Conservation (phyloP, 2,888 invertebrate genomes). For the Nysson spinosus region DNA sequence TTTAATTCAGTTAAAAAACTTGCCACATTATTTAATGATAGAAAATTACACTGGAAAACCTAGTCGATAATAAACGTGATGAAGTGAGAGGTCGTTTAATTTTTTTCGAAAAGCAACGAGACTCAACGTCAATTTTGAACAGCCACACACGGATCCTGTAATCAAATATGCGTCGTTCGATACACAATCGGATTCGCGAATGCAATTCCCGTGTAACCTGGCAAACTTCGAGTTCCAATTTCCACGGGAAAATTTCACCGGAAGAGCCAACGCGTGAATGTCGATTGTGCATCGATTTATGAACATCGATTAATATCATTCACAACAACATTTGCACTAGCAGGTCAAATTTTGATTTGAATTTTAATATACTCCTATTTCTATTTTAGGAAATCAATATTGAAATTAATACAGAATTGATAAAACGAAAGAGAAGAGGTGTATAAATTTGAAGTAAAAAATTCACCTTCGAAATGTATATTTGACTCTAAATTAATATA, state of each 20-base stretch:
- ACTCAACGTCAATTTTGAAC: conserved; percentile 21
- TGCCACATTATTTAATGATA: too few species aligned
- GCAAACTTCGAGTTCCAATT: conserved; percentile 14
- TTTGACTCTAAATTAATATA: too few species aligned
- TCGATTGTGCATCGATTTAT: conserved; percentile 26
- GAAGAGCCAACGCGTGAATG: background rate
- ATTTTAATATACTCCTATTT: background rate
- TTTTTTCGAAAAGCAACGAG: background rate
- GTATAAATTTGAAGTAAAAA: too few species aligned
- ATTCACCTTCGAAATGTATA: too few species aligned
- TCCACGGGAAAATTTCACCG: background rate
- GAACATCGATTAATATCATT: background rate
- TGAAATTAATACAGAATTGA: too few species aligned
- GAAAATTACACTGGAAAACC: too few species aligned
- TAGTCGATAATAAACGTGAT: background rate
- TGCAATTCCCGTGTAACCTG: conserved; percentile 1
- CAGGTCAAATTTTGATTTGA: background rate
- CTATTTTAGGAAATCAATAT: too few species aligned
- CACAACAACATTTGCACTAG: conserved; percentile 6
- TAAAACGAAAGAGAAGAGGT: too few species aligned
- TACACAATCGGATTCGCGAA: conserved; percentile 30
- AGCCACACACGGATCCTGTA: conserved; percentile 43
- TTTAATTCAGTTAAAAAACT: too few species aligned
- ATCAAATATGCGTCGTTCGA: conserved; percentile 41
- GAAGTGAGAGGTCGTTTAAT: background rate